Percentiles rank a stretch among this genome's conserved stretches.
Conservation (phyloP, 2,113 vertebrate genomes). For the Meleagris gallopavo region DNA sequence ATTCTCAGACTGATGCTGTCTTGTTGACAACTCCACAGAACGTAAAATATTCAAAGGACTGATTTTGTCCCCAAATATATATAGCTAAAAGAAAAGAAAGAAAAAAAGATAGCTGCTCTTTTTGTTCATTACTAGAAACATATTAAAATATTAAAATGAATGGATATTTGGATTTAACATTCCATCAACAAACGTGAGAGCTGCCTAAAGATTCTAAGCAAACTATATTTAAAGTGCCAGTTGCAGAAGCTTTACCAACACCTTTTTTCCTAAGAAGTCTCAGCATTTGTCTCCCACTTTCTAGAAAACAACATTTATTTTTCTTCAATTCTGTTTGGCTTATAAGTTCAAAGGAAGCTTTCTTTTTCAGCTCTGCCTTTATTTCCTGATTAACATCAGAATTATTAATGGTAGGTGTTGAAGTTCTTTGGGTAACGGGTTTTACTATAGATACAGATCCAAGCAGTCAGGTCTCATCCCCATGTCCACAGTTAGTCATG, state of each 20-base stretch:
- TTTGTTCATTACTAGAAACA: not conserved
- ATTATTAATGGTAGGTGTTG: not conserved
- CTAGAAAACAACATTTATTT: not conserved
- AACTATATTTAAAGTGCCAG: constrained; percentile 14
- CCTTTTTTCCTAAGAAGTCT: not conserved
- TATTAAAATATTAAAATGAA: constrained; percentile 32
- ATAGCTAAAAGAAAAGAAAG: not conserved
- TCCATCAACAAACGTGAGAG: not conserved
- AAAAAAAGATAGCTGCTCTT: not conserved
- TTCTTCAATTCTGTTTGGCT: not conserved
- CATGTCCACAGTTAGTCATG: not conserved
- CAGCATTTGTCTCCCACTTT: not conserved
- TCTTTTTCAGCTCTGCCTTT: not conserved
- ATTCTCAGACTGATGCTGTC: not conserved
- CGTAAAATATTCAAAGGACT: constrained; percentile 35
- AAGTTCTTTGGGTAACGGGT: not conserved
- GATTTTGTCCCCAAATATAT: constrained; percentile 11
- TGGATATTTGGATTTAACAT: constrained; percentile 8
- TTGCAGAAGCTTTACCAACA: not conserved
- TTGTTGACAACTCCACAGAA: not conserved
- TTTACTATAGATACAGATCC: not conserved
- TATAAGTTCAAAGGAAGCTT: not conserved
- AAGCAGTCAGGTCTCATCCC: not conserved
- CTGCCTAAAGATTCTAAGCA: not conserved
- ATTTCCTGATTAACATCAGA: constrained; percentile 15